Evolutionary conservation across 37 sponge, comb jelly and placozoan species (phyloP).

Genomic region (Aplysina aerophoba): DNA sequence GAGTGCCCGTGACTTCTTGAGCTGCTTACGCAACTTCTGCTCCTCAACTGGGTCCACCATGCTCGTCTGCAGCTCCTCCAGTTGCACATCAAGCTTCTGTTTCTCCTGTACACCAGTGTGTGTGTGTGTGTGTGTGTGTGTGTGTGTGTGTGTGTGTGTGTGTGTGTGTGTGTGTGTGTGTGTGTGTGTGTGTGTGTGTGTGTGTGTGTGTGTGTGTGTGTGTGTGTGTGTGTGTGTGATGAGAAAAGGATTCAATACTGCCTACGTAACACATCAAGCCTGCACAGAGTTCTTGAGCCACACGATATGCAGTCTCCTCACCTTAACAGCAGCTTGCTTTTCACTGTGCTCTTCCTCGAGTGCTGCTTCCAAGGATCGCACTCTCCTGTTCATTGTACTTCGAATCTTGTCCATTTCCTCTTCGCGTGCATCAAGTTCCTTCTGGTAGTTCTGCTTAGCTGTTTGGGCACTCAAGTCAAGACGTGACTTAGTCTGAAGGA

Average conservation of each 20-base stretch:
- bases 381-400: conserved; percentile 72
- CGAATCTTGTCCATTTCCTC: conserved; percentile 87
- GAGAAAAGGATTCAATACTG: background rate
- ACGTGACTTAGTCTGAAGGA: conserved; percentile 59
- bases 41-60: conserved; percentile 78
- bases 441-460: conserved; percentile 57
- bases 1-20: conserved; percentile 69
- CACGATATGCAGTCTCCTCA: conserved; percentile 32
- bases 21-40: conserved; percentile 74
- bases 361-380: conserved; percentile 73
- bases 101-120: background rate
- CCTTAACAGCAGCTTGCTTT: conserved; percentile 85
- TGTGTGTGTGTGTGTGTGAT: background rate
- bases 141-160: conserved; percentile 24
- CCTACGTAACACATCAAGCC: background rate
- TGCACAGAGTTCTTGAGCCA: background rate
- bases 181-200: background rate
- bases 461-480: conserved; percentile 81
- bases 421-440: conserved; percentile 90
- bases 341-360: conserved; percentile 92
- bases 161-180: background rate
- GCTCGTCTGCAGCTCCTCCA: conserved; percentile 64
- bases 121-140: conserved; percentile 15
- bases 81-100: conserved; percentile 30
- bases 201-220: background rate